Conservation (phyloP, 2,888 invertebrate species). For the Tetheella fluctuosa region DNA sequence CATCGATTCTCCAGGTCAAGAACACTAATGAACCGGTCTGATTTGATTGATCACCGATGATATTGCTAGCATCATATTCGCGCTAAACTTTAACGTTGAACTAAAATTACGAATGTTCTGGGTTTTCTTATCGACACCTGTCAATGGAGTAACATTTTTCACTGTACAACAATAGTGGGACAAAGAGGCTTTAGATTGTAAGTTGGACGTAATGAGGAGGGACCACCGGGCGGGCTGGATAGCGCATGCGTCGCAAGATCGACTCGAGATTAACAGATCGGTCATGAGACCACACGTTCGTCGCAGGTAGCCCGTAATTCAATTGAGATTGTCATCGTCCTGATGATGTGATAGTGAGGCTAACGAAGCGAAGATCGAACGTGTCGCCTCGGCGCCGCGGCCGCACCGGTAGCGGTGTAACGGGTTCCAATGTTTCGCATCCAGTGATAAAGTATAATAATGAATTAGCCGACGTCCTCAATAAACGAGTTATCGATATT, state of each 20-base stretch:
- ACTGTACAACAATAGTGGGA: constrained; percentile 75
- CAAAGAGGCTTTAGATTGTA: constrained; percentile 58
- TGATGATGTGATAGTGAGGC: constrained; percentile 75
- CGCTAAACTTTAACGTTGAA: constrained; percentile 44
- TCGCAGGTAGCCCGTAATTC: constrained; percentile 81
- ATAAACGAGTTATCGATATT: constrained; percentile 33
- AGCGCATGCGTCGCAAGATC: constrained; percentile 77
- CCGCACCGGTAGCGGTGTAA: constrained; percentile 66
- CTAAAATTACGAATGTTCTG: constrained; percentile 32
- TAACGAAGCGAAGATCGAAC: constrained; percentile 79
- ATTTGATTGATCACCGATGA: constrained; percentile 66
- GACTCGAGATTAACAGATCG: constrained; percentile 75
- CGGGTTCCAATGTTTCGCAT: constrained; percentile 57
- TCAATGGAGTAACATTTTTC: constrained; percentile 78
- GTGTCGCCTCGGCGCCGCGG: constrained; percentile 42
- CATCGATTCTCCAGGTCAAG: constrained; percentile 50
- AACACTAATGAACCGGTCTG: constrained; percentile 56
- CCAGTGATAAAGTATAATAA: constrained; percentile 48
- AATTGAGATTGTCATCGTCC: constrained; percentile 82
- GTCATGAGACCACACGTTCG: constrained; percentile 79
- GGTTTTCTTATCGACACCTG: constrained; percentile 77
- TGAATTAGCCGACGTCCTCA: constrained; percentile 35
- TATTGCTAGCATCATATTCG: constrained; percentile 61
- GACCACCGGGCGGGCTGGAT: constrained; percentile 76
- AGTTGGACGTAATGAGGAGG: constrained; percentile 75